Percentiles rank a stretch among this genome's conserved stretches.
Evolutionary conservation across 1,140 invertebrate species (phyloP).

Genomic region (Listronotus oregonensis): DNA sequence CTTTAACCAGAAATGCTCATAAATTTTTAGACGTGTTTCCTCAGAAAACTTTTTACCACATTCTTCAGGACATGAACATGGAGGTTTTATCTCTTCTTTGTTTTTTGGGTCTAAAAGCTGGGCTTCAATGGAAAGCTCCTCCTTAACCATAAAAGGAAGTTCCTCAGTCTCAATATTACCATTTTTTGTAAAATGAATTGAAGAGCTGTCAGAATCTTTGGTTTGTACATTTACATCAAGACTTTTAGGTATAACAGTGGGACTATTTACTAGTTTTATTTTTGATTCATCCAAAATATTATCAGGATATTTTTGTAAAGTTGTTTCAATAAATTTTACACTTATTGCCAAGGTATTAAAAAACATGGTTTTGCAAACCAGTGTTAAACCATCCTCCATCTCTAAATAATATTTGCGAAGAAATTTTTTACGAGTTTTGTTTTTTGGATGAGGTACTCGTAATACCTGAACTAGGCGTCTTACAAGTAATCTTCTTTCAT

Average conservation of each 20-base stretch:
- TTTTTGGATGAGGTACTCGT: conserved; percentile 19
- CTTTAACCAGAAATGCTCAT: conserved; percentile 28
- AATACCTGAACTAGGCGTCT: conserved; percentile 22
- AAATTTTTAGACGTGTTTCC: conserved; percentile 21
- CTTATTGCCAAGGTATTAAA: conserved; percentile 30
- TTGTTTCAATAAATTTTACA: conserved; percentile 28
- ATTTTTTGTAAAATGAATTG: conserved; percentile 7
- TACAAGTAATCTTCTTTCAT: conserved; percentile 18
- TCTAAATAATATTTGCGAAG: conserved; percentile 29
- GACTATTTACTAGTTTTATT: conserved; percentile 22
- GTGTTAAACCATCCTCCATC: conserved; percentile 19
- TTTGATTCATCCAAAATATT: conserved; percentile 27
- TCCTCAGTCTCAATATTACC: not conserved
- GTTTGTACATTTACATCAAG: conserved; percentile 1
- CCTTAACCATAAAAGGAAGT: conserved; percentile 6
- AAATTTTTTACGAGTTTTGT: conserved; percentile 27
- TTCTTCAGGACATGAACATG: conserved; percentile 17
- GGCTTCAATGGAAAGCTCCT: conserved; percentile 15
- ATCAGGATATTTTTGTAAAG: conserved; percentile 24
- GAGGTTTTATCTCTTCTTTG: conserved; percentile 17
- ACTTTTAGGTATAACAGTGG: conserved; percentile 3
- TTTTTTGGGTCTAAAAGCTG: conserved; percentile 7
- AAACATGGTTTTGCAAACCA: conserved; percentile 31
- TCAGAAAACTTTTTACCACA: conserved; percentile 17
- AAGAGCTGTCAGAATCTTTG: not conserved